Base-by-base conservation (phyloP, 2,888 invertebrate species). In the Nyleta sp. region DNA sequence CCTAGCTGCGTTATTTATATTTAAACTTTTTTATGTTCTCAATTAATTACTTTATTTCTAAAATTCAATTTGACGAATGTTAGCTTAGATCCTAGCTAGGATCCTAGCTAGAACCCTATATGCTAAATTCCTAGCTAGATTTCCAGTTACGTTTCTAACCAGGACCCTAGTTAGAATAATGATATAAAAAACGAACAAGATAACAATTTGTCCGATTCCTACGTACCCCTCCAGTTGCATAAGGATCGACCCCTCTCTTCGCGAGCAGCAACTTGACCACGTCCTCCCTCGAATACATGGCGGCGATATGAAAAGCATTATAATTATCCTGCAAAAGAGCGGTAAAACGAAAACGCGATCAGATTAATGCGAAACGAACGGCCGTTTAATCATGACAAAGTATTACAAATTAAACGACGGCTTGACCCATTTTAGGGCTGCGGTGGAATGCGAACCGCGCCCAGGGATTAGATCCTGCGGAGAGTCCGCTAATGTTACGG, bases 271-370 rank as follows among this genome's bases (percentile, higher is more conserved):
- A 92, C 88, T 97, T 97, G 87, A 99, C 96, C 88, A 98, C 96
- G 90, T 99, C 98, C 91, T 99, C 99, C 84, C 97, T 93, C 64
- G 98, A 97, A 91, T 96, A 96, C 95, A 97, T 96, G 20, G 98
- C 96, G 11, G 98, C 97, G 91, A 98, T 96, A 91, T 99, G 99
- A 64, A 80, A 80, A 31, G 96, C 97, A 92, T 98, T 98, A 92
- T 97, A 96, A 91, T 98, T 98, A 91, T 99, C 99, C 99, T 99
- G 93, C 15, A 40, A 48, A 18, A 13, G 44, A 55, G 8, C 35
- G 15, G 24, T 24, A 24, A 24, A 24, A 3, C 7, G 24, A 3
- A 11, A 35, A 35, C 35, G 35, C 10, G 35, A 40, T 57, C 31
- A 10, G 28, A 40, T 73, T 35, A 53, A 60, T 22, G 3, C 7